Base-by-base conservation (phyloP, 2,113 vertebrate species). In the Ctenodactylus gundi region DNA sequence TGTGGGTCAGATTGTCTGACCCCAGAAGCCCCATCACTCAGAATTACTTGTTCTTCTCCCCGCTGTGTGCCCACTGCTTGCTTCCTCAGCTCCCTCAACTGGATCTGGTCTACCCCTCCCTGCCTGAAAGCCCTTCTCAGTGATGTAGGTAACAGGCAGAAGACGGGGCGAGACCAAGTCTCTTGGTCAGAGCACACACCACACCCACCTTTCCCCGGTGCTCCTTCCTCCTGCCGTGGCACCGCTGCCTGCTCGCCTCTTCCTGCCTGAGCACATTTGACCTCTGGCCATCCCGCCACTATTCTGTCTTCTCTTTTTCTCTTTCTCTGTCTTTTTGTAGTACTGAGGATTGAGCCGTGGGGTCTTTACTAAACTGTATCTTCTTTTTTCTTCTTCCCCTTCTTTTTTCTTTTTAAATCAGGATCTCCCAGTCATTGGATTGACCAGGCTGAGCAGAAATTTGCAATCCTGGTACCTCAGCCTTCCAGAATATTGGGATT, bases 1-100 rank as follows among this genome's bases (percentile, higher is more conserved):
- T n/a, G n/a, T n/a, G 5, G 67, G 21, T 27, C 0, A 0, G 36
- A 0, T 31, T 34, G 60, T 1, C 11, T 31, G 46, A 13, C 2
- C 58, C 53, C 2, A 41, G 29, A 44, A 39, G n/a, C 64, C 21
- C 57, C 3, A 0, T 11, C 31, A 49, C 31, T 46, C 7, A 14
- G 17, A 73, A 44, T 31, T 27, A 6, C 17, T 23, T 39, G 41
- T 53, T 51, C 36, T 70, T 5, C 36, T 39, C 39, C 46, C 49
- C 2, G 34, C 20, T 21, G 44, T 44, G 23, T 1, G 6, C 4
- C 67, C 17, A 3, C 29, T 7, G 34, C 15, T 53, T 17, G 10
- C 51, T 17, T 53, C 55, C 72, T 27, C n/a, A 17, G 20, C 55
- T 64, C 34, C 18, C 41, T 57, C 62, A 21, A 21, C 68, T 9